Conservation (phyloP, 2,888 invertebrate species). For the Drepanosiphum platanoidis region DNA sequence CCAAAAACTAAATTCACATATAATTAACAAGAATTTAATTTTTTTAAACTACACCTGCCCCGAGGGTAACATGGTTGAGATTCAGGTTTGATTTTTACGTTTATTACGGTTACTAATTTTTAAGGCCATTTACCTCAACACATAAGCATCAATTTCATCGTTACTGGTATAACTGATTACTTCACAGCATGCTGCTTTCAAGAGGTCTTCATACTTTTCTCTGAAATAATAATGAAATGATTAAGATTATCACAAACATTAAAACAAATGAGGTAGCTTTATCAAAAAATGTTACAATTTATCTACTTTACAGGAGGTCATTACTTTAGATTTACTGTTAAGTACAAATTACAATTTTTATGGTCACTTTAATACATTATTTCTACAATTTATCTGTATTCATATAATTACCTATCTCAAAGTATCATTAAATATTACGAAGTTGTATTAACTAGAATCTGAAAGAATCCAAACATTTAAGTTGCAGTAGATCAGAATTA, state of each 20-base stretch:
- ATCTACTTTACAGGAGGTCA: slow-evolving; percentile 33
- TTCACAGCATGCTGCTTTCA: slow-evolving; percentile 93
- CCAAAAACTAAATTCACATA: not conserved
- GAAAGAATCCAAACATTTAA: too few relatives aligned
- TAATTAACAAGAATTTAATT: not conserved
- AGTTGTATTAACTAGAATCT: too few relatives aligned
- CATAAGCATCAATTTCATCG: slow-evolving; percentile 93
- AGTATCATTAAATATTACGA: too few relatives aligned
- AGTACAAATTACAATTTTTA: not conserved
- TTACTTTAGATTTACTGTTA: not conserved
- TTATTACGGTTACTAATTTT: not conserved
- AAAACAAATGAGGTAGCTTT: not conserved
- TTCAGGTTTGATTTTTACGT: not conserved
- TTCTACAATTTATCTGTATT: too few relatives aligned
- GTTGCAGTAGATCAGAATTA: too few relatives aligned
- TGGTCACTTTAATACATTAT: too few relatives aligned
- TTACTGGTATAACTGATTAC: slow-evolving; percentile 92
- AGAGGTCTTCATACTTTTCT: slow-evolving; percentile 84
- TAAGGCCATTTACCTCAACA: slow-evolving; percentile 80
- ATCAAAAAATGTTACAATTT: slow-evolving; percentile 13
- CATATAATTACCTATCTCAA: too few relatives aligned
- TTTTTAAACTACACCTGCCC: too few relatives aligned
- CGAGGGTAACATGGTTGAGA: not conserved
- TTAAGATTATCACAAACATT: not conserved
- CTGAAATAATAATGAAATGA: slow-evolving; percentile 70